These are phyloP conservation scores for Andrena cerasifolii DNA, from an alignment of 1,140 invertebrate species.

Conservation along the genomic window DNA sequence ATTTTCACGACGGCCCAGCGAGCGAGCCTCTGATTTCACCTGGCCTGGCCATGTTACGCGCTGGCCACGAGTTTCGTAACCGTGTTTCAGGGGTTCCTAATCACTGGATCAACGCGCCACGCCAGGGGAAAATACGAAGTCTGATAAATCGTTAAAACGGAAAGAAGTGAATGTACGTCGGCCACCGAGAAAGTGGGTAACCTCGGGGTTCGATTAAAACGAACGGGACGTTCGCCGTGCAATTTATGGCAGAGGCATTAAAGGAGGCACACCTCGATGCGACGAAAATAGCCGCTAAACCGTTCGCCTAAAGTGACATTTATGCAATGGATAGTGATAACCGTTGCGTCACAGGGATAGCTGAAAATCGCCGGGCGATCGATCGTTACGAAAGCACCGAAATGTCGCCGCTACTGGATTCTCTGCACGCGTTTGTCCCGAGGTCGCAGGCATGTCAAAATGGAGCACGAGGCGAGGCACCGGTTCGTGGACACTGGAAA, in stretches of 20 bases:
- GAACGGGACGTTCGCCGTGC: not conserved
- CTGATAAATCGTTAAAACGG: not conserved
- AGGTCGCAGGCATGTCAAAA: conserved; percentile 36
- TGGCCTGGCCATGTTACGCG: not conserved
- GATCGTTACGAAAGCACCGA: conserved; percentile 17
- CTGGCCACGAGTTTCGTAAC: not conserved
- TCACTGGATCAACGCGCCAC: not conserved
- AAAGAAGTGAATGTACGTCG: not conserved
- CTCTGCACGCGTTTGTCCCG: conserved; percentile 30
- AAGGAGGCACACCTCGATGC: not conserved
- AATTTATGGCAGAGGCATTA: not conserved
- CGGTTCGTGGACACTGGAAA: not conserved
- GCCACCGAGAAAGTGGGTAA: not conserved
- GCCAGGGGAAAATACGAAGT: not conserved
- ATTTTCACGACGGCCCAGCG: not conserved
- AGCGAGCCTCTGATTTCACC: conserved; percentile 10
- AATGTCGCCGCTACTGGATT: conserved; percentile 35
- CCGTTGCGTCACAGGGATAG: conserved; percentile 11
- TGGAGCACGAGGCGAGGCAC: conserved; percentile 36
- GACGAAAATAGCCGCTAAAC: not conserved
- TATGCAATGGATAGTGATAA: not conserved
- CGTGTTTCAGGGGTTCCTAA: not conserved
- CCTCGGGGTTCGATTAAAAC: not conserved
- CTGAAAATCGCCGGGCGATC: conserved; percentile 18
- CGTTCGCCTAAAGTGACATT: too few species aligned